Evolutionary conservation across 2,797 vertebrate genomes (phyloP).

Genomic region (Iguana delicatissima): DNA sequence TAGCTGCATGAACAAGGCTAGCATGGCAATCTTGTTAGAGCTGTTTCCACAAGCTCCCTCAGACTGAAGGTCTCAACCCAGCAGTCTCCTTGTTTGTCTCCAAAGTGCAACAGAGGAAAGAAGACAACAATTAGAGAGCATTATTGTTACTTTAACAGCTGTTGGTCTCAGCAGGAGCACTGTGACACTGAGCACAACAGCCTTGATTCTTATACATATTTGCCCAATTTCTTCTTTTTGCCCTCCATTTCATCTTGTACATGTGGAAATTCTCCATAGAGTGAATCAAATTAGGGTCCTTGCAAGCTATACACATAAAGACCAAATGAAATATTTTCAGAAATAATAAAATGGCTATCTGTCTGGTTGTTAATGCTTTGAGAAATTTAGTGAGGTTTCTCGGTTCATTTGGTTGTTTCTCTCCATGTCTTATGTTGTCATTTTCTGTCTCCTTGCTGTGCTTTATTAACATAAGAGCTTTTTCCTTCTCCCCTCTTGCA

Average conservation of each 20-base stretch:
- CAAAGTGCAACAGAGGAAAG: constrained; percentile 1
- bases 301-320: constrained; percentile 64
- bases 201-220: not conserved
- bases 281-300: constrained; percentile 44
- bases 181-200: constrained; percentile 6
- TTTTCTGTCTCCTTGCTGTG: constrained; percentile 21
- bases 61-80: not conserved
- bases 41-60: no score
- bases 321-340: constrained; percentile 68
- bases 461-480: constrained; percentile 53
- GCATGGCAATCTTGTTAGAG: no score
- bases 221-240: constrained; percentile 40
- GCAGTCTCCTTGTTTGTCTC: not conserved
- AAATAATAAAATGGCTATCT: constrained; percentile 61
- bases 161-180: constrained; percentile 57
- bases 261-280: constrained; percentile 61
- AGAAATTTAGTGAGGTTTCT: constrained; percentile 51
- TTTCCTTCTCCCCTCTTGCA: constrained; percentile 11
- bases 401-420: constrained; percentile 39
- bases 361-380: constrained; percentile 63
- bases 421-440: constrained; percentile 32
- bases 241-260: constrained; percentile 37
- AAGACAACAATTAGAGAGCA: constrained; percentile 10
- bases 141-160: constrained; percentile 49
- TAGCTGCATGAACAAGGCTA: no score